Evolutionary conservation across 2,888 invertebrate species (phyloP).

Genomic region (Alsophila aescularia): DNA sequence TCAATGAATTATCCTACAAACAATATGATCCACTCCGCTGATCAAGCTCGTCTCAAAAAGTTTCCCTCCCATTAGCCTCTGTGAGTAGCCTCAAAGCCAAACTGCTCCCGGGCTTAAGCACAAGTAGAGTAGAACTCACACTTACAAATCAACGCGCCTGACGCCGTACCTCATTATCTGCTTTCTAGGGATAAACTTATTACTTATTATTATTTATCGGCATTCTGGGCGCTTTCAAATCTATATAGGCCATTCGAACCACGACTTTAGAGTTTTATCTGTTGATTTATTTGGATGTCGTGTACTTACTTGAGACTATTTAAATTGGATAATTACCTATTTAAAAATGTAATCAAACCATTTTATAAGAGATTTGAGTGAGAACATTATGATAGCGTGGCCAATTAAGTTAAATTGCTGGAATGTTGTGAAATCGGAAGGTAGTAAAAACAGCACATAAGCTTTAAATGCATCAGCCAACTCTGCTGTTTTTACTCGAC

Average conservation of each 20-base stretch:
- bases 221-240: conserved; percentile 36
- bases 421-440: not conserved
- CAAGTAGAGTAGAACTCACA: conserved; percentile 38
- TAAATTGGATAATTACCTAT: not conserved
- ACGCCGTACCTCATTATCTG: conserved; percentile 62
- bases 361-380: not conserved
- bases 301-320: not conserved
- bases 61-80: conserved; percentile 7
- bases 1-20: not conserved
- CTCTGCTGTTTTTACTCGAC: too few relatives aligned
- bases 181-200: conserved; percentile 70
- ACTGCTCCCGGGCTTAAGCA: conserved; percentile 60
- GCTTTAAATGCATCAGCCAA: too few relatives aligned
- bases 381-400: too few relatives aligned
- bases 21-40: not conserved
- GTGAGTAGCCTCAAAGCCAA: conserved; percentile 44
- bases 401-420: too few relatives aligned
- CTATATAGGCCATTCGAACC: conserved; percentile 52
- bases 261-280: conserved; percentile 45
- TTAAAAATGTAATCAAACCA: conserved; percentile 15
- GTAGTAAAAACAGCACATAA: too few relatives aligned
- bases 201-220: conserved; percentile 60
- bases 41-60: not conserved
- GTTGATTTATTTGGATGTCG: conserved; percentile 44
- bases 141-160: conserved; percentile 69